Conservation (phyloP, 1,140 invertebrate genomes). For the Tachypleus tridentatus region DNA sequence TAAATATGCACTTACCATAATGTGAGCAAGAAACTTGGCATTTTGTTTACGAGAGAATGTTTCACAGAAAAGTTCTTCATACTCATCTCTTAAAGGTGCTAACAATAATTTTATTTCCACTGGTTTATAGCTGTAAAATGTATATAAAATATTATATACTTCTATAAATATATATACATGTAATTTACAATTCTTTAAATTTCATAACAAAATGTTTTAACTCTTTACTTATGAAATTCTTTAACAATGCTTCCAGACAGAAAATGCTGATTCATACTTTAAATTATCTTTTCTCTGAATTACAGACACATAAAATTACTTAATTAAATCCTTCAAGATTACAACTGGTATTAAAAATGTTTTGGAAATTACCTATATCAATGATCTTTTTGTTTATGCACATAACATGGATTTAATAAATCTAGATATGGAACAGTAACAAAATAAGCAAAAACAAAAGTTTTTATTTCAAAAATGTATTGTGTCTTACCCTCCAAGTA, state of each 20-base stretch:
- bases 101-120: constrained; percentile 79
- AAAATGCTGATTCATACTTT: not conserved
- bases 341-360: too few species aligned
- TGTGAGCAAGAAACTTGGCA: constrained; percentile 63
- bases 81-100: constrained; percentile 66
- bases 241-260: constrained; percentile 1
- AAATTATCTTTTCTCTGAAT: too few species aligned
- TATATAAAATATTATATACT: not conserved
- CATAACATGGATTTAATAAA: constrained; percentile 7
- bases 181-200: too few species aligned
- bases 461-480: not conserved
- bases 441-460: constrained; percentile 4
- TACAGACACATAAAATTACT: too few species aligned
- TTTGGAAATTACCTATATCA: too few species aligned
- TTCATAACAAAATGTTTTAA: too few species aligned
- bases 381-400: not conserved
- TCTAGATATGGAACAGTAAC: constrained; percentile 7
- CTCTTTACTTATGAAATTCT: too few species aligned
- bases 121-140: constrained; percentile 64
- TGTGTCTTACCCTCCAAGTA: constrained; percentile 65
- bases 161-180: not conserved
- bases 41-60: constrained; percentile 74
- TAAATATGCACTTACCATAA: constrained; percentile 40
- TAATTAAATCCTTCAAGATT: too few species aligned
- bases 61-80: constrained; percentile 63